Evolutionary conservation across 1,140 invertebrate genomes (phyloP).

Genomic region (Monomorium pharaonis): DNA sequence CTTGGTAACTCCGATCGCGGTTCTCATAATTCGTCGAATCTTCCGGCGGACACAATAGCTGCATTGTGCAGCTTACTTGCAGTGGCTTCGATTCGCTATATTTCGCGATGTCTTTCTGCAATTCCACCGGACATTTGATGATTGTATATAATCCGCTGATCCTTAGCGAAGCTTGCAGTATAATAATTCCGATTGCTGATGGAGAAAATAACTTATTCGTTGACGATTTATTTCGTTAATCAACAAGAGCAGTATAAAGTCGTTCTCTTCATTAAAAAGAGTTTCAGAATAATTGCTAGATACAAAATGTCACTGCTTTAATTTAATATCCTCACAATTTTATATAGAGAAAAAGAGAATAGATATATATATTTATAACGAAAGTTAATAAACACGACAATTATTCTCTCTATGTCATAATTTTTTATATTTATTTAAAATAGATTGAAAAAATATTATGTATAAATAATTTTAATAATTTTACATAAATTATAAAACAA

Average conservation of each 20-base stretch:
- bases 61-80: constrained; percentile 31
- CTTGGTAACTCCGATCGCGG: background rate
- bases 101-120: background rate
- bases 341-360: background rate
- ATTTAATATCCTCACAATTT: background rate
- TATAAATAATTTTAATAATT: background rate
- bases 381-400: background rate
- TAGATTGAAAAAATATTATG: background rate
- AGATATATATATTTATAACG: background rate
- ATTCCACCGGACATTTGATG: background rate
- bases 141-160: constrained; percentile 18
- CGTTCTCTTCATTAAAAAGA: background rate
- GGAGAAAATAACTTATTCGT: background rate
- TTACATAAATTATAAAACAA: background rate
- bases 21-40: background rate
- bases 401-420: background rate
- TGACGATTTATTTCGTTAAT: background rate
- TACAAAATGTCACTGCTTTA: background rate
- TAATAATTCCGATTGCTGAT: constrained; percentile 12
- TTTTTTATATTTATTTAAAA: background rate
- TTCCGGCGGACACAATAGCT: background rate
- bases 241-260: background rate
- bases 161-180: constrained; percentile 6
- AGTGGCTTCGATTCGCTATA: background rate
- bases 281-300: background rate